Conservation (phyloP, 2,113 vertebrate genomes). For the Trematocara nigrifrons region DNA sequence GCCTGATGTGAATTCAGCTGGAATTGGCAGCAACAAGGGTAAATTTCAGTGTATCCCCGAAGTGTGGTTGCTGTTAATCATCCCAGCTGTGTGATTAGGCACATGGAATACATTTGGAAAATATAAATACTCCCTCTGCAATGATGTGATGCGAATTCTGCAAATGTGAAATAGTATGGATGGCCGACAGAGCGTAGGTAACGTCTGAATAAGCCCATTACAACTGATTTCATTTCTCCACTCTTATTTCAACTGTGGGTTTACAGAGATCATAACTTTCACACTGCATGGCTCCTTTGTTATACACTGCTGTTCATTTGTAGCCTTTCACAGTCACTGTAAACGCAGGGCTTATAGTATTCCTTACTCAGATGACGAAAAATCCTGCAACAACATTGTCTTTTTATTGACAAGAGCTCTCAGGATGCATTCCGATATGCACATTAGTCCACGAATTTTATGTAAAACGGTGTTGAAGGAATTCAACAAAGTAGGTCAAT, state of each 20-base stretch:
- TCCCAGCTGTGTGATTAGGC: neutral
- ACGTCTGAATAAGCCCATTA: neutral
- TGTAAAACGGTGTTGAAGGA: neutral
- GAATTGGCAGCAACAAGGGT: neutral
- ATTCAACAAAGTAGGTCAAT: neutral
- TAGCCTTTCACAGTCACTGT: neutral
- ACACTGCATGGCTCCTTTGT: neutral
- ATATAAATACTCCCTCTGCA: neutral
- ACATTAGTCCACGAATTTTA: neutral
- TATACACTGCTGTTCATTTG: neutral
- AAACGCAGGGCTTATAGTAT: neutral
- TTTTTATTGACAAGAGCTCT: neutral
- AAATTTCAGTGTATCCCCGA: neutral
- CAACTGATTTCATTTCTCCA: neutral
- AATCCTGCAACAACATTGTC: neutral
- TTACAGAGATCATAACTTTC: neutral
- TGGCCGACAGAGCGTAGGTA: neutral
- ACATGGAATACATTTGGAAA: neutral
- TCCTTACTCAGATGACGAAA: neutral
- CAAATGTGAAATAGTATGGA: neutral
- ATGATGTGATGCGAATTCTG: neutral
- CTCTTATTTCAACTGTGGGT: neutral
- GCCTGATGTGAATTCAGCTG: neutral
- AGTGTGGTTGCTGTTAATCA: neutral
- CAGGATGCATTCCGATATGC: neutral